Evolutionary conservation across 2,113 vertebrate genomes (phyloP), one percentile per base, ranked within the genome.

Genomic region (Hystrix cristata): DNA sequence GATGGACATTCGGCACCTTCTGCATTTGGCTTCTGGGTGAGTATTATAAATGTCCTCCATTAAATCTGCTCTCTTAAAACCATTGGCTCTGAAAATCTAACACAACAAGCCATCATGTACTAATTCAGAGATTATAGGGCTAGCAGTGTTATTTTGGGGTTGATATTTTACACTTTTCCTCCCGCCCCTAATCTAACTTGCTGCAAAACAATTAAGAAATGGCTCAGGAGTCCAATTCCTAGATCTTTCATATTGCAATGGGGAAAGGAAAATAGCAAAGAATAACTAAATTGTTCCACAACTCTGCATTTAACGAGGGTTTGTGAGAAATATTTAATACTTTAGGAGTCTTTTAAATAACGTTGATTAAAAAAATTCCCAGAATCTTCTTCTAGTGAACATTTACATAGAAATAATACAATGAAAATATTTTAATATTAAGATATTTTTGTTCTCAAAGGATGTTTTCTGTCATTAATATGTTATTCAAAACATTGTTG

Each of bases 241-340:
- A 83, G 43, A 80, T 91, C n/a, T 91, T 57, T 19, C 7, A 46
- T 53, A 72, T 72, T 46, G 82, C 27, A 90, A 29, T 14, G 67
- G 51, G 25, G 18, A 79, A 88, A 65, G 31, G 76, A 51, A 95
- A 93, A 93, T 51, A 89, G 51, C 13, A 91, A 88, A 86, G 10
- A 87, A 59, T 80, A 92, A 71, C 46, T 71, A 82, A 90, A 67
- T 93, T 5, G 5, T 76, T 51, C 67, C 31, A 93, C 15, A 89
- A 60, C 43, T 89, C 82, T 91, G 60, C 29, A 79, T 21, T 93
- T 95, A 95, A 94, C 79, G 60, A 97, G 10, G 10, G 34, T 43
- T 69, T 97, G 0, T 85, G 95, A 46, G 34, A 95, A 93, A 95
- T 94, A 88, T 93, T 92, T 96, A 96, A 71, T 87, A 92, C 59